Base-by-base conservation (phyloP, 2,888 invertebrate genomes). In the Heliconius ismenius region DNA sequence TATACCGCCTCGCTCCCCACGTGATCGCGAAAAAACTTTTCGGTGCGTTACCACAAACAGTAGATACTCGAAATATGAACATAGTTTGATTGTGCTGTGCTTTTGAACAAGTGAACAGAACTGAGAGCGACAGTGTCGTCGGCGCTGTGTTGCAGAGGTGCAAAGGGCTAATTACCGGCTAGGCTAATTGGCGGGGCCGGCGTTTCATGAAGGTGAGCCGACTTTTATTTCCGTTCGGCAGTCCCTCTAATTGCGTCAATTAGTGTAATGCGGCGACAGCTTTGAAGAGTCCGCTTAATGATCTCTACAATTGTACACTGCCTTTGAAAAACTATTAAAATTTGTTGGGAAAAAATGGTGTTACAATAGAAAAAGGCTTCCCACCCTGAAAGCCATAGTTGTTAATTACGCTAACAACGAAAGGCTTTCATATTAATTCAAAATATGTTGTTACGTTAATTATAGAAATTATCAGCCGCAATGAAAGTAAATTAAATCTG, bases 201-300 rank as follows among this genome's bases (percentile, higher is more conserved):
- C 92, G 91, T 92, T 93, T 92, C 92, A 94, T 94, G 93, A 94
- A 94, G 94, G 94, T 94, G 92, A 93, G 93, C 88, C 89, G 91
- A 91, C 92, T 93, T 92, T 94, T 93, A 93, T 94, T 94, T 94
- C 92, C 93, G 93, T 93, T 92, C 92, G 90, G 92, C 92, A 93
- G 93, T 94, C 92, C 92, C 92, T 92, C 93, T 94, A 93, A 93
- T 93, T 93, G 92, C 91, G 89, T 92, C 93, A 93, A 94, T 94
- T 94, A 93, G 93, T 92, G 92, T 93, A 93, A 93, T 94, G 92
- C 91, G 92, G 91, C 92, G 92, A 93, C 94, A 93, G 92, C 89
- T 92, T 91, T 91, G 91, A 91, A 90, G 91, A 92, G 90, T 86
- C 82, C 89, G 88, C 90, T 90, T 93, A 92, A 93, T 92, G 92